phyloP scores from a whole-genome alignment of 2,888 invertebrate genomes.

The Clanis bilineata region DNA sequence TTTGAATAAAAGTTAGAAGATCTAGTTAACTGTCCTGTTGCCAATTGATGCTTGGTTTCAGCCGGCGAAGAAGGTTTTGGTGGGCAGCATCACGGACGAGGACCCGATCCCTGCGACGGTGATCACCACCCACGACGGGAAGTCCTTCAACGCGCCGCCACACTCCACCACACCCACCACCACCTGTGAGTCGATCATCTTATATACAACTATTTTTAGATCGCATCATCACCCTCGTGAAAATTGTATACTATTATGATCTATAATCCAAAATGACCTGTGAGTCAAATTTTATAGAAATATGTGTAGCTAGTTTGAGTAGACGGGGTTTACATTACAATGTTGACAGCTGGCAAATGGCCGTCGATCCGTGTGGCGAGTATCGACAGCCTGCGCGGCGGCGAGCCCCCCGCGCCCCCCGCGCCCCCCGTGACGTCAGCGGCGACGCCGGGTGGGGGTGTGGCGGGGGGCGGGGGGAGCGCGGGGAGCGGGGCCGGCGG shows the following conservation, averaged over 20 bases:
- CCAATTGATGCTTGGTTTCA: too few relatives aligned
- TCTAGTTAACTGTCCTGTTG: too few relatives aligned
- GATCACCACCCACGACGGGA: constrained; percentile 45
- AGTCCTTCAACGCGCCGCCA: constrained; percentile 22
- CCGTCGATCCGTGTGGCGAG: constrained; percentile 71
- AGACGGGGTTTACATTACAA: too few relatives aligned
- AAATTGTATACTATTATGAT: too few relatives aligned
- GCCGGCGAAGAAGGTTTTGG: constrained; percentile 48
- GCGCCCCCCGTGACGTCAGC: constrained; percentile 22
- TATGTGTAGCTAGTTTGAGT: too few relatives aligned
- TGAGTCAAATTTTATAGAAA: too few relatives aligned
- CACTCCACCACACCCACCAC: constrained; percentile 25
- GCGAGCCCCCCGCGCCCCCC: constrained; percentile 18
- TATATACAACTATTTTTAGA: too few relatives aligned
- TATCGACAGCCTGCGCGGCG: constrained; percentile 58
- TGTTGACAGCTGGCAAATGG: constrained; percentile 57
- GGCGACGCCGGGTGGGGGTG: background rate
- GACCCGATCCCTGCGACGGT: constrained; percentile 57
- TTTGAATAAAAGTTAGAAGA: too few relatives aligned
- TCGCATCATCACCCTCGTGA: too few relatives aligned
- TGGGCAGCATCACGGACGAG: constrained; percentile 55
- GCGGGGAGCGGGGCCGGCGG: constrained; percentile 19
- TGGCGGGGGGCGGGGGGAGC: constrained; percentile 12
- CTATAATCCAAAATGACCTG: too few relatives aligned
- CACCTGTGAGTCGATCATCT: constrained; percentile 33